phyloP scores from a whole-genome alignment of 1,140 invertebrate species.

The Leucophenga varia region DNA sequence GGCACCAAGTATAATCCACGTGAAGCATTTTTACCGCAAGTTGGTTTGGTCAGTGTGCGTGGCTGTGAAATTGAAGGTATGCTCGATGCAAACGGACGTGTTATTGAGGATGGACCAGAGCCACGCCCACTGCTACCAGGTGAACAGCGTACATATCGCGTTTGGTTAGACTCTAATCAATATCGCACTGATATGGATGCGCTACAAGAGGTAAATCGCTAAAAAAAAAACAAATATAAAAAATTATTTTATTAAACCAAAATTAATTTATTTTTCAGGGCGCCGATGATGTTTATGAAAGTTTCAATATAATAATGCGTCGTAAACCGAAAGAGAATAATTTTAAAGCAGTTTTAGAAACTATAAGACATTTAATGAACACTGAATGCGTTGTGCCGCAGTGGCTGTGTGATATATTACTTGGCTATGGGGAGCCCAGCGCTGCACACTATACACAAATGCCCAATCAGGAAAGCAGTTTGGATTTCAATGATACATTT shows the following conservation, averaged over 20 bases:
- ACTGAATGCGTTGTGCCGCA: constrained; percentile 98
- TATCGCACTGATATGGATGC: constrained; percentile 92
- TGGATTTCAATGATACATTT: constrained; percentile 99
- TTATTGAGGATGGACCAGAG: constrained; percentile 96
- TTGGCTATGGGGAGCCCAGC: constrained; percentile 96
- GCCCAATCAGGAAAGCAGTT: constrained; percentile 63
- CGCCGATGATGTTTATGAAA: constrained; percentile 85
- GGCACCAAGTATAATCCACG: constrained; percentile 80
- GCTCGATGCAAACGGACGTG: constrained; percentile 92
- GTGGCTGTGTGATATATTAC: constrained; percentile 96
- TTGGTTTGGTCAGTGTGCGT: constrained; percentile 87
- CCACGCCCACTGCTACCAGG: constrained; percentile 83
- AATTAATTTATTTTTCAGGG: constrained; percentile 28
- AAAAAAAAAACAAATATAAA: too few relatives aligned
- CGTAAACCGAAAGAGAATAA: constrained; percentile 99
- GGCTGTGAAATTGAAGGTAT: constrained; percentile 99
- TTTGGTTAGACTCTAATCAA: constrained; percentile 95
- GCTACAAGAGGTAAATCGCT: constrained; percentile 38
- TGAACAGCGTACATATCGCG: constrained; percentile 87
- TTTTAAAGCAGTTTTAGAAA: constrained; percentile 98
- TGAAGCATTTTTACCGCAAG: constrained; percentile 84
- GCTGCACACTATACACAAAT: constrained; percentile 93
- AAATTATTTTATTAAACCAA: too few relatives aligned
- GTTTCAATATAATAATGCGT: constrained; percentile 97
- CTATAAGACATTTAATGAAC: constrained; percentile 98